Conservation (phyloP, 37 sponge, comb jelly and placozoan species). For the Amphimedon queenslandica region DNA sequence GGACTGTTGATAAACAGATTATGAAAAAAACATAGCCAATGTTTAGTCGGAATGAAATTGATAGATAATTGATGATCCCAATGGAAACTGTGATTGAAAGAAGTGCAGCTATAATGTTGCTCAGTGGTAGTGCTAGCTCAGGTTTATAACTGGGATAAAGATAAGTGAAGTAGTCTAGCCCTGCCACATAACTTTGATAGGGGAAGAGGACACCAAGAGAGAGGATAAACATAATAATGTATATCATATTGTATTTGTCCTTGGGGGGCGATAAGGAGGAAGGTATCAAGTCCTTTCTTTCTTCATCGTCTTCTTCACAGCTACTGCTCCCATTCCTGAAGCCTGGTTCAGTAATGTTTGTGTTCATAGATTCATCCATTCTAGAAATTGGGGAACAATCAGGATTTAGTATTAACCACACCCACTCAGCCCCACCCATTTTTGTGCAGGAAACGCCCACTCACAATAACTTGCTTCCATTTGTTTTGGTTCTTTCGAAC, state of each 20-base stretch:
- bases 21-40: slow-evolving; percentile 72
- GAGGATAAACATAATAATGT: slow-evolving; percentile 63
- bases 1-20: slow-evolving; percentile 54
- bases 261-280: too few relatives aligned
- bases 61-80: slow-evolving; percentile 30
- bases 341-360: too few relatives aligned
- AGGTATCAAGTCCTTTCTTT: too few relatives aligned
- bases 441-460: too few relatives aligned
- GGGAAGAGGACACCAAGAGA: slow-evolving; percentile 87
- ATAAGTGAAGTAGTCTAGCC: slow-evolving; percentile 82
- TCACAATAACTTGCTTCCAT: too few relatives aligned
- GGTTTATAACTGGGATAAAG: slow-evolving; percentile 55
- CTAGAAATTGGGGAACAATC: too few relatives aligned
- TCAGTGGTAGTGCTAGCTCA: slow-evolving; percentile 43
- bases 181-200: slow-evolving; percentile 72
- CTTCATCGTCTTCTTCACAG: too few relatives aligned
- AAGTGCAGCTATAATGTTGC: slow-evolving; percentile 49
- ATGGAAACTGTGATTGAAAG: slow-evolving; percentile 43
- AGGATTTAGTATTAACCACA: too few relatives aligned
- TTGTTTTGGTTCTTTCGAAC: too few relatives aligned
- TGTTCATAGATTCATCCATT: too few relatives aligned
- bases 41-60: slow-evolving; percentile 48
- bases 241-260: slow-evolving; percentile 54
- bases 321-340: too few relatives aligned
- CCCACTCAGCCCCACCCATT: too few relatives aligned